Evolutionary conservation across 1,140 invertebrate species (phyloP), one percentile per base, ranked within the genome.

Genomic region (Musca vetustissima): DNA sequence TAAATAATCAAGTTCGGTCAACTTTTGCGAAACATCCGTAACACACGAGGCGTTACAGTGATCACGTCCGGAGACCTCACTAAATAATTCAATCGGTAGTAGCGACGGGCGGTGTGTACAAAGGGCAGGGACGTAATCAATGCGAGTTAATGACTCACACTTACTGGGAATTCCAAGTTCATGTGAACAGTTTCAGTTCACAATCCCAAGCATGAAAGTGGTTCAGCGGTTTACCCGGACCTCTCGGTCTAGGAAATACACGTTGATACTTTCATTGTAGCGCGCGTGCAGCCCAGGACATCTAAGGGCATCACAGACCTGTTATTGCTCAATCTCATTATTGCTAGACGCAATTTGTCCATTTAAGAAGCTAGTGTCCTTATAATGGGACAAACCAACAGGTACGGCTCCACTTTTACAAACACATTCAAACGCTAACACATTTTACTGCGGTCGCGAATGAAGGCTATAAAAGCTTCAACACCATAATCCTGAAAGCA

Each of bases 81-180:
- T 32, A 32, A 64, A 64, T 64, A 88, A 88, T 89, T 90, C 90
- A 88, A 92, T 93, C 90, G 90, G 90, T 91, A 91, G 89, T 91
- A 93, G 90, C 90, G 90, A 93, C 90, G 90, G 90, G 90, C 90
- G 89, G 90, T 92, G 90, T 92, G 91, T 91, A 92, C 90, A 72
- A 72, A 72, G 89, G 89, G 89, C 89, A 91, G 89, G 89, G 90
- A 92, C 91, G 86, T 91, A 93, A 90, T 92, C 90, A 89, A 88
- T 88, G 87, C 89, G 85, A 91, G 90, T 87, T n/a, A n/a, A n/a
- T n/a, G n/a, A n/a, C n/a, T n/a, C n/a, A n/a, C n/a, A n/a, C n/a
- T n/a, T n/a, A n/a, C n/a, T n/a, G n/a, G n/a, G n/a, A n/a, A n/a
- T n/a, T n/a, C n/a, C n/a, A n/a, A n/a, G n/a, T n/a, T n/a, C n/a